Evolutionary conservation across 2,888 invertebrate species (phyloP).

Genomic region (Cataglyphis altisquamis): DNA sequence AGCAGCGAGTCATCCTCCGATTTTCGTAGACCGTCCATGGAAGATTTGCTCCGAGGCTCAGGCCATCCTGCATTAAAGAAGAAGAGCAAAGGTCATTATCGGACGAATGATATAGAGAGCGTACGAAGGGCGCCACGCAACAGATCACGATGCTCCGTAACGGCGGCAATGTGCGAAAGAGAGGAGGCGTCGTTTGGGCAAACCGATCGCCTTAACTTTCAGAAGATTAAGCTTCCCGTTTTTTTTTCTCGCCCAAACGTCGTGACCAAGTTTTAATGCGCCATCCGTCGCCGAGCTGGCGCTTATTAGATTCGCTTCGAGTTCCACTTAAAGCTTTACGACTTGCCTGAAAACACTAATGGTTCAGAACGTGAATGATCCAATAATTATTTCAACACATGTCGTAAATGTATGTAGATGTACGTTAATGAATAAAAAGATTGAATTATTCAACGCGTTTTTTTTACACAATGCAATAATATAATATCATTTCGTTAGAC

Average conservation of each 20-base stretch:
- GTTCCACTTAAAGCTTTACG: conserved; percentile 24
- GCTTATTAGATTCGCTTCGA: conserved; percentile 58
- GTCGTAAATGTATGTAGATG: conserved; percentile 19
- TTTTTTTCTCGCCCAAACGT: conserved; percentile 45
- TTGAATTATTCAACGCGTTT: conserved; percentile 3
- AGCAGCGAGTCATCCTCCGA: conserved; percentile 63
- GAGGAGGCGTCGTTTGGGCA: conserved; percentile 58
- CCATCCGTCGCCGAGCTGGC: conserved; percentile 36
- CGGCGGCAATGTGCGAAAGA: conserved; percentile 4
- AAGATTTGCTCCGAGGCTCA: conserved; percentile 75
- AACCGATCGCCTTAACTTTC: conserved; percentile 71
- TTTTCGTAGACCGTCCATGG: conserved; percentile 75
- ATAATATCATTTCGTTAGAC: not conserved
- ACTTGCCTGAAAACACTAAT: conserved; percentile 31
- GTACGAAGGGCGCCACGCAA: conserved; percentile 53
- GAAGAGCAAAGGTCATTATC: conserved; percentile 61
- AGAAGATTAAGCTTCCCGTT: conserved; percentile 53
- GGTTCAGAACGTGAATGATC: conserved; percentile 9
- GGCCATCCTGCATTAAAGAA: conserved; percentile 68
- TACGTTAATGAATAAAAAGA: conserved; percentile 10
- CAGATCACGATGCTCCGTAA: conserved; percentile 63
- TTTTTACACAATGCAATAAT: not conserved
- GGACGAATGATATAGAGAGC: conserved; percentile 60
- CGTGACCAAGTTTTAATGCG: conserved; percentile 61
- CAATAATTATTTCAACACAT: conserved; percentile 30